phyloP scores from a whole-genome alignment of 2,888 invertebrate species.

The Drosophila quinaria region DNA sequence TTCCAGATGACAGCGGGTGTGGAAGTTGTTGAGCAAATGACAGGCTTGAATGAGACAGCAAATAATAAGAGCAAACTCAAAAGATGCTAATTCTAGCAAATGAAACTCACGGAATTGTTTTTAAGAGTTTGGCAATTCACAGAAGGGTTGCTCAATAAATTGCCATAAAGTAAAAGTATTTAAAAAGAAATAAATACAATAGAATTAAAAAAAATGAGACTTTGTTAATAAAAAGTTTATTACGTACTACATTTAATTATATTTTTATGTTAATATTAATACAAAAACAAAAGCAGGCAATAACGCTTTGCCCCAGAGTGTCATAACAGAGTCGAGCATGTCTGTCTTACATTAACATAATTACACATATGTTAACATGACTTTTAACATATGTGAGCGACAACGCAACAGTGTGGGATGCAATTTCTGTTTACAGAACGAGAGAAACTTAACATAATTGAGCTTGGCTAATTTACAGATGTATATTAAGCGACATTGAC shows the following conservation, averaged over 20 bases:
- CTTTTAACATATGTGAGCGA: background rate
- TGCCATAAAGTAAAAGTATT: background rate
- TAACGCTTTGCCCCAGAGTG: conserved; percentile 16
- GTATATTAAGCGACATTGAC: background rate
- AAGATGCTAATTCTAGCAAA: conserved; percentile 55
- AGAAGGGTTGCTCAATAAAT: conserved; percentile 11
- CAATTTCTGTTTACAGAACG: conserved; percentile 1
- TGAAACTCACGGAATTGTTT: conserved; percentile 47
- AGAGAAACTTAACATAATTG: background rate
- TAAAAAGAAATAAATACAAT: background rate
- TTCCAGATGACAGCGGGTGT: conserved; percentile 43
- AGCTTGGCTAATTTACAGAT: background rate
- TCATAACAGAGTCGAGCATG: conserved; percentile 20
- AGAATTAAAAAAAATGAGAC: background rate
- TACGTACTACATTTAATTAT: background rate
- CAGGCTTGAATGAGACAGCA: conserved; percentile 55
- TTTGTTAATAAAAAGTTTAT: background rate
- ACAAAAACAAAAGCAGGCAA: conserved; percentile 2
- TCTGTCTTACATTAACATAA: conserved; percentile 28
- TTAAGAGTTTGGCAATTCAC: conserved; percentile 5
- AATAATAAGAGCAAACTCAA: conserved; percentile 44
- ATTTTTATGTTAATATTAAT: conserved; percentile 1
- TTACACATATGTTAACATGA: conserved; percentile 21
- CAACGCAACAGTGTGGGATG: background rate
- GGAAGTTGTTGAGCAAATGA: conserved; percentile 46